Evolutionary conservation across 2,888 invertebrate species (phyloP).

Genomic region (Macaria notata): DNA sequence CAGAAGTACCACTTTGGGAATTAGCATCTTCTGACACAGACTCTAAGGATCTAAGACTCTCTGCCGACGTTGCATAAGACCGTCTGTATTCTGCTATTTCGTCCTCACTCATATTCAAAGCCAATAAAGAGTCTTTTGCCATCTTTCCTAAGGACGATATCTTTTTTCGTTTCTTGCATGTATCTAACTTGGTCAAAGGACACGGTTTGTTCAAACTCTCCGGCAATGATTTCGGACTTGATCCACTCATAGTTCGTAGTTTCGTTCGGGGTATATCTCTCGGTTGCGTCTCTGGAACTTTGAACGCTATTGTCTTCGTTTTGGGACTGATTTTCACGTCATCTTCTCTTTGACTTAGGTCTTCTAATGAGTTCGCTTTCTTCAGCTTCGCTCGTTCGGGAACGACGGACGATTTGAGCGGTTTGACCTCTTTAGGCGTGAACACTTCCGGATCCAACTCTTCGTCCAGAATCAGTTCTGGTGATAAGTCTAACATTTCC

Average conservation of each 20-base stretch:
- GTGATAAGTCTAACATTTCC: conserved; percentile 67
- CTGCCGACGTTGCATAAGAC: conserved; percentile 72
- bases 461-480: conserved; percentile 69
- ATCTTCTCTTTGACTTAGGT: conserved; percentile 50
- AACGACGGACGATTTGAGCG: conserved; percentile 56
- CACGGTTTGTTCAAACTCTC: conserved; percentile 69
- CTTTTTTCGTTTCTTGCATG: conserved; percentile 67
- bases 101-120: conserved; percentile 74
- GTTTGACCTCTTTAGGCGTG: conserved; percentile 52
- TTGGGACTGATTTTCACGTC: conserved; percentile 55
- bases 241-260: conserved; percentile 62
- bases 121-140: conserved; percentile 71
- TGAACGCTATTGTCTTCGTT: conserved; percentile 66
- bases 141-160: conserved; percentile 73
- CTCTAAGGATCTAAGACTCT: conserved; percentile 69
- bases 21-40: conserved; percentile 75
- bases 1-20: conserved; percentile 69
- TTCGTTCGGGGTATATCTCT: conserved; percentile 68
- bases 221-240: conserved; percentile 75
- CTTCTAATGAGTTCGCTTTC: conserved; percentile 68
- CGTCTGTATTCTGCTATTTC: conserved; percentile 72
- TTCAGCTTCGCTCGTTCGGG: conserved; percentile 70
- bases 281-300: conserved; percentile 67
- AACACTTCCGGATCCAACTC: conserved; percentile 59
- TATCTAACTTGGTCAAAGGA: conserved; percentile 62